Base-by-base conservation (phyloP, 2,888 invertebrate genomes). In the Tolmerus cingulatus region DNA sequence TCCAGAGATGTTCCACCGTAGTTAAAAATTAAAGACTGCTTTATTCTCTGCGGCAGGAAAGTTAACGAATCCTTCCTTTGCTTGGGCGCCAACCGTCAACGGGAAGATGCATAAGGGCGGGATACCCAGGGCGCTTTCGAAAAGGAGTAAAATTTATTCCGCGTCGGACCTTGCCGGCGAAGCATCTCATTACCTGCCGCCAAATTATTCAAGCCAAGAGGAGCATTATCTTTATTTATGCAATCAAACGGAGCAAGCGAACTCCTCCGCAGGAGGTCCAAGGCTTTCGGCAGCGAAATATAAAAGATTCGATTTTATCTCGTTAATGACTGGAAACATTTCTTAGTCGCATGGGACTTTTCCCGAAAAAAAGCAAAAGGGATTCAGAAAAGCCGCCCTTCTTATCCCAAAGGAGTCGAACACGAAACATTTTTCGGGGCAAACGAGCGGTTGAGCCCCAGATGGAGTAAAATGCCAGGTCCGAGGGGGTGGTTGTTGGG, bases 251-350 rank as follows among this genome's bases (percentile, higher is more conserved):
- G n/a, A 57, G 57, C 14, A 12, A 23, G 82, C n/a, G n/a, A 14
- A 9, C 78, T 23, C 51, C 51, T n/a, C 37, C 37, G 14, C 55
- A 34, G 37, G 27, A 23, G 2, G 16, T 55, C 23, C 19, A 37
- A 37, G 37, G 19, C 55, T 82, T 82, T 66, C 34, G n/a, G 55
- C 37, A n/a, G 34, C 82, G 27, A 82, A 57, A 79, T 79, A 57
- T 82, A 66, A 82, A 81, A 55, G 66, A 74, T 74, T 74, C 74
- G 85, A 85, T 85, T 85, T 74, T 85, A 85, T 85, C 85, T 85
- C 51, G 74, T 74, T 85, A 85, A 85, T 85, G 85, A 85, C 74
- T 85, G 74, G 85, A 85, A 85, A 85, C 46, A 43, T 74, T 85
- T 85, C 85, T 74, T 85, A 46, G 74, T 85, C 37, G 46, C 40